Base-by-base conservation (phyloP, 1,140 invertebrate genomes). In the Platorchestia sp. region DNA sequence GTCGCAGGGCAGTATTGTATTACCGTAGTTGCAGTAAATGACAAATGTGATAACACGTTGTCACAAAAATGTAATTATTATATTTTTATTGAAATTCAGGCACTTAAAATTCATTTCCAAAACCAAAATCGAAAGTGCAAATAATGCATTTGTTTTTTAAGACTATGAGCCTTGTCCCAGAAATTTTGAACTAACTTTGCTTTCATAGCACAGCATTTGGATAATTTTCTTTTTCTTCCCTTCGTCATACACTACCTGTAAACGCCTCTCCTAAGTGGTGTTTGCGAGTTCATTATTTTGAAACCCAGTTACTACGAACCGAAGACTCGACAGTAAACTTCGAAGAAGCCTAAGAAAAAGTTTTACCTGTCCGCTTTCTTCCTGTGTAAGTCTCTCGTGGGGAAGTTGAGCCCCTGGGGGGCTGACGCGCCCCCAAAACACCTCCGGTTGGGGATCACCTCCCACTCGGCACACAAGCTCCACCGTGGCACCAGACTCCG, bases 391-490 rank as follows among this genome's bases (percentile, higher is more conserved):
- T 14, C 98, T 98, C 93, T 98, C 97, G 0, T 98, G 98, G 97
- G 99, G 98, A 97, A 96, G 95, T 27, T 96, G 95, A 7, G 95
- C 96, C 16, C 95, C 95, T 40, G 98, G 98, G 22, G 98, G 98
- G 96, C 98, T 98, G 97, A 99, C 98, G 96, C 99, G 98, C 93
- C 98, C 98, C 99, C 99, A 99, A 91, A 99, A 98, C 27, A 99
- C 98, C 96, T 98, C 98, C 0, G 99, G 98, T 45, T 98, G 97
- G n/a, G 99, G 99, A 97, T 99, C 98, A 27, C 99, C 99, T 95
- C 98, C 98, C 0, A 99, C 99, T 95, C 98, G 98, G 97, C 99
- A 99, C 91, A 98, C 98, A 97, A 99, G 99, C 96, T 98, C 98
- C 0, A 99, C 98, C 42, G 98, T 98, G 97, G 98, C 98, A 27